phyloP scores from a whole-genome alignment of 1,140 invertebrate species.

The Agrypnia vestita region DNA sequence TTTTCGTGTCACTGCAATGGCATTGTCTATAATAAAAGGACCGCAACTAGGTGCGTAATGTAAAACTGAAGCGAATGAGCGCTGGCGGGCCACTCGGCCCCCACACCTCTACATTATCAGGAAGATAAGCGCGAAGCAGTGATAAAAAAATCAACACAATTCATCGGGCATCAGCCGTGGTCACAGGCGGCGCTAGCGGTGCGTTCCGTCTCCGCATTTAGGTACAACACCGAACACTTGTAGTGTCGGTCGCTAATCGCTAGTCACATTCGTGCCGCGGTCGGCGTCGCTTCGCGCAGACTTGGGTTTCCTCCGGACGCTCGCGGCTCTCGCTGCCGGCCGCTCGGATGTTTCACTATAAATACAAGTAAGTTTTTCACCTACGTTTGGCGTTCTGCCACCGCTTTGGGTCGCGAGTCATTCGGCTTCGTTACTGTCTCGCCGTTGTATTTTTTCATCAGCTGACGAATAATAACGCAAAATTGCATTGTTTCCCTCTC shows the following conservation, averaged over 20 bases:
- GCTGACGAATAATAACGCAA: neutral
- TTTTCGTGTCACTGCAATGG: no score
- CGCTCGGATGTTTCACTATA: constrained; percentile 45
- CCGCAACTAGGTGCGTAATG: no score
- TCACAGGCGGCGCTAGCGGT: constrained; percentile 7
- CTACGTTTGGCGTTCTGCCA: constrained; percentile 38
- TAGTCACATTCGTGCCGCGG: constrained; percentile 17
- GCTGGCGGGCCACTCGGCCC: neutral
- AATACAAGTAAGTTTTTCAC: constrained; percentile 47
- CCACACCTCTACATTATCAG: constrained; percentile 21
- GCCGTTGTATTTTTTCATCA: constrained; percentile 3
- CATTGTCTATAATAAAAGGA: no score
- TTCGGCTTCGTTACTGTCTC: neutral
- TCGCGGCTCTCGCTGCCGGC: neutral
- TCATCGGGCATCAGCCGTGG: neutral
- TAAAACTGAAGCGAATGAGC: no score
- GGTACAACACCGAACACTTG: neutral
- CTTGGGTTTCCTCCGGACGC: neutral
- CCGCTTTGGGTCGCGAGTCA: neutral
- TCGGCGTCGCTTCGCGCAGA: constrained; percentile 9
- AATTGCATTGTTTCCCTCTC: constrained; percentile 8
- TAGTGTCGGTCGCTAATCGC: constrained; percentile 2
- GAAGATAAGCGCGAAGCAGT: constrained; percentile 12
- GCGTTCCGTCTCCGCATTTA: neutral
- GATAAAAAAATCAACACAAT: neutral